Evolutionary conservation across 2,797 vertebrate species (phyloP).

Genomic region (Bucorvus abyssinicus): DNA sequence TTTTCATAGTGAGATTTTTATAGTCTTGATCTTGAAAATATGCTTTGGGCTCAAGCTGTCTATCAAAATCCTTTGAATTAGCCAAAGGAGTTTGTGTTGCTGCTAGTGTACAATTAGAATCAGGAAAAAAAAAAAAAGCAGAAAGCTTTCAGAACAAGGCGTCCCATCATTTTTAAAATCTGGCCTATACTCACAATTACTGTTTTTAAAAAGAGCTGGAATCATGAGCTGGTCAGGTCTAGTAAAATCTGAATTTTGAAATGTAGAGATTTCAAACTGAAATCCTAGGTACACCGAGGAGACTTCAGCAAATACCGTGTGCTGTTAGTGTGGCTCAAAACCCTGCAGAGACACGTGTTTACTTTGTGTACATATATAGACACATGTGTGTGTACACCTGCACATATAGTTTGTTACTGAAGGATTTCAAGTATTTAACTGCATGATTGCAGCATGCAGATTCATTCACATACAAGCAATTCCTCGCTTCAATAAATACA

Average conservation of each 20-base stretch:
- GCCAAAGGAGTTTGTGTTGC: neutral
- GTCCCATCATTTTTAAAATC: neutral
- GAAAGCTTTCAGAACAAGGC: slow-evolving; percentile 1
- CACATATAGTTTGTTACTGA: neutral
- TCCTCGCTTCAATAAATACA: slow-evolving; percentile 64
- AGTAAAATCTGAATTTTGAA: neutral
- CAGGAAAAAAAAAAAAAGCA: slow-evolving; percentile 37
- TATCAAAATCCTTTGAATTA: neutral
- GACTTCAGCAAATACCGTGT: neutral
- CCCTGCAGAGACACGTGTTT: rapidly evolving
- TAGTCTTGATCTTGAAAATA: slow-evolving; percentile 50
- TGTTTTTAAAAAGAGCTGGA: neutral
- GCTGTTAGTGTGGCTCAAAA: neutral
- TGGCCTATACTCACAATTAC: neutral
- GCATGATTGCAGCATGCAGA: neutral
- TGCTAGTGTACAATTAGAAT: slow-evolving; percentile 20
- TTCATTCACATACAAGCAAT: neutral
- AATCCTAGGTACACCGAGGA: neutral
- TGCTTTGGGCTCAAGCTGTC: slow-evolving; percentile 4
- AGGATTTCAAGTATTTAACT: slow-evolving; percentile 16
- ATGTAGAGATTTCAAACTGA: neutral
- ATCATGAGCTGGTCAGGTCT: neutral
- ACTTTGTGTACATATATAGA: neutral
- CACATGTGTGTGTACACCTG: neutral
- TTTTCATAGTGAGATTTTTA: slow-evolving; percentile 53